These are phyloP conservation scores for Tridacna crocea DNA, from an alignment of 2,888 invertebrate genomes.

Conservation along the genomic window DNA sequence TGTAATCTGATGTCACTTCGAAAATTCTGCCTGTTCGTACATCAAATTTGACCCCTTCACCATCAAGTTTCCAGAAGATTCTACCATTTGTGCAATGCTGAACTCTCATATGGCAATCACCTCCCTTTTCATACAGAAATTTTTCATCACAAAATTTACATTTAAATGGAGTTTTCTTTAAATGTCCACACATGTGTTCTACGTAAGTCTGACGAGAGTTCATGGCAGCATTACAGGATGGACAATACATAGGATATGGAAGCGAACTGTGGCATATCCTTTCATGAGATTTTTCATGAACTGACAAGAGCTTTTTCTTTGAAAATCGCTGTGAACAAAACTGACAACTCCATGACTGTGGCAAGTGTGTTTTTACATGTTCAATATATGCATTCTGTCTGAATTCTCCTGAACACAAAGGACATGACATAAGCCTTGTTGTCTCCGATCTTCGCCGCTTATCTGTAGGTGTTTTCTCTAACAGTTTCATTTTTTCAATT, in stretches of 20 bases:
- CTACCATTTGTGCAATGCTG: constrained; percentile 41
- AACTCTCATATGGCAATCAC: constrained; percentile 41
- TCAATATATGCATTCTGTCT: constrained; percentile 43
- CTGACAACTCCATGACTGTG: constrained; percentile 38
- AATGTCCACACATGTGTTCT: constrained; percentile 45
- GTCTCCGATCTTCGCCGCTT: constrained; percentile 45
- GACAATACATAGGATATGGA: constrained; percentile 54
- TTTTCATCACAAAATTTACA: constrained; percentile 45
- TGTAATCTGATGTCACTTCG: constrained; percentile 44
- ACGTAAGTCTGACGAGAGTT: constrained; percentile 39
- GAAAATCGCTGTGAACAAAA: constrained; percentile 53
- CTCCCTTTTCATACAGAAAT: constrained; percentile 47
- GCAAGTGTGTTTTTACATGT: constrained; percentile 40
- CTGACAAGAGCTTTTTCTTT: constrained; percentile 37
- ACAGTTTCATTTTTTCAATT: constrained; percentile 28
- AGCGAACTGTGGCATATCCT: constrained; percentile 33
- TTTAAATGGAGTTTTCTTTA: constrained; percentile 32
- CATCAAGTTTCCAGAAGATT: constrained; percentile 45
- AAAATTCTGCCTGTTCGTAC: constrained; percentile 47
- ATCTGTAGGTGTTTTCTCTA: constrained; percentile 15
- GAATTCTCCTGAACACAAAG: constrained; percentile 43
- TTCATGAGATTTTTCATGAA: constrained; percentile 56
- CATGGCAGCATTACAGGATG: constrained; percentile 42
- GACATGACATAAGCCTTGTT: constrained; percentile 44
- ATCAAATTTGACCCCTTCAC: constrained; percentile 56